These are phyloP conservation scores for Drosophila orosa DNA, from an alignment of 1,140 invertebrate genomes.

Conservation along the genomic window DNA sequence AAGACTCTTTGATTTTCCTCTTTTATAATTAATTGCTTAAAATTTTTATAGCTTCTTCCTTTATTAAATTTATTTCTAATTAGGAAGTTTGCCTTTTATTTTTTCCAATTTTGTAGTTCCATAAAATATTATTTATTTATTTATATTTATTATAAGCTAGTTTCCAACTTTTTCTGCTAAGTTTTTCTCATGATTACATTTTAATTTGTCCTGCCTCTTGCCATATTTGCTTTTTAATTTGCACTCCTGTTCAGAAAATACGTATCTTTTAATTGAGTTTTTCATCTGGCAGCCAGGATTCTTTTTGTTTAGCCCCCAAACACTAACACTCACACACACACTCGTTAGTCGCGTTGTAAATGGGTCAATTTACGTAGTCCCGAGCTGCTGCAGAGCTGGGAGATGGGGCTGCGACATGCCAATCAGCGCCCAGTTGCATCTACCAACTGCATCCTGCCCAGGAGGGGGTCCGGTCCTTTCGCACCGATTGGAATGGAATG, in stretches of 20 bases:
- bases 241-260: neutral
- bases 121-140: neutral
- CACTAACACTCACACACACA: neutral
- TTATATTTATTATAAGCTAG: slow-evolving; percentile 6
- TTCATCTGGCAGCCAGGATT: slow-evolving; percentile 15
- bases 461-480: slow-evolving; percentile 8
- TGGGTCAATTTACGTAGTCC: slow-evolving; percentile 36
- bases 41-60: neutral
- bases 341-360: slow-evolving; percentile 24
- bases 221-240: slow-evolving; percentile 3
- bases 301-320: slow-evolving; percentile 21
- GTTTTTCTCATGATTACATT: neutral
- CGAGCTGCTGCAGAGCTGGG: neutral
- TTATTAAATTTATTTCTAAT: neutral
- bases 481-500: neutral
- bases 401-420: slow-evolving; percentile 14
- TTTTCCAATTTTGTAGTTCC: neutral
- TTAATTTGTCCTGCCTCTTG: neutral
- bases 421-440: slow-evolving; percentile 22
- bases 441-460: slow-evolving; percentile 2
- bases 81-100: neutral
- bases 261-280: slow-evolving; percentile 48
- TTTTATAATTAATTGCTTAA: neutral
- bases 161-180: neutral
- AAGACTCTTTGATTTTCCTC: neutral